These are phyloP conservation scores for Phalacrocorax aristotelis DNA, from an alignment of 2,113 vertebrate genomes.

Conservation along the genomic window DNA sequence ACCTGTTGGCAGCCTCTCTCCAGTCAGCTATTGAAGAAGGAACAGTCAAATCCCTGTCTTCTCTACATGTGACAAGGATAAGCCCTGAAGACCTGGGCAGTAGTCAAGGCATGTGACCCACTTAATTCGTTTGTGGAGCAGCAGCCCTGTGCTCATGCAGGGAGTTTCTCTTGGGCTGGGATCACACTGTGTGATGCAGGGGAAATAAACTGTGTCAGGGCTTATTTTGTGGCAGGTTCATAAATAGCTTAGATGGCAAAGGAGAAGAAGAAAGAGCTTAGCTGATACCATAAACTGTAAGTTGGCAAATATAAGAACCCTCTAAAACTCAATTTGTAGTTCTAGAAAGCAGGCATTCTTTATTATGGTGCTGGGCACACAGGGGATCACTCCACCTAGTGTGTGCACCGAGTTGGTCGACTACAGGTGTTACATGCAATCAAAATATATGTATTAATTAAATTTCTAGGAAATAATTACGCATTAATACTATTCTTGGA, in stretches of 20 bases:
- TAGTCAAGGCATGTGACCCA: not conserved
- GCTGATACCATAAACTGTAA: too few relatives aligned
- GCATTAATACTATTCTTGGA: too few relatives aligned
- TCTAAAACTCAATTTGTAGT: too few relatives aligned
- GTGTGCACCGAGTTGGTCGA: too few relatives aligned
- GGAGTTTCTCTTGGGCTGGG: not conserved
- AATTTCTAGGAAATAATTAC: too few relatives aligned
- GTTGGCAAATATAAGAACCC: too few relatives aligned
- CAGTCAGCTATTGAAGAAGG: not conserved
- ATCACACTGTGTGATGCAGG: not conserved
- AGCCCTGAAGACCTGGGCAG: not conserved
- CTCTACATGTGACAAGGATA: not conserved
- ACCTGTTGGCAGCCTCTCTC: not conserved
- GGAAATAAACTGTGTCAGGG: not conserved
- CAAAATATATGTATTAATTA: too few relatives aligned
- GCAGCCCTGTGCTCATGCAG: fast-evolving
- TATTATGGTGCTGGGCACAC: too few relatives aligned
- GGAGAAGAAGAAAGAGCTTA: not conserved
- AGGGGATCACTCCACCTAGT: too few relatives aligned
- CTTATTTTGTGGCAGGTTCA: not conserved
- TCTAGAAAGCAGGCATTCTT: too few relatives aligned
- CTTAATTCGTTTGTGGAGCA: not conserved
- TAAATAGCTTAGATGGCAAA: not conserved
- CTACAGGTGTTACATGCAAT: too few relatives aligned
- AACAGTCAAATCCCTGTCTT: not conserved